Percentiles rank a stretch among this genome's conserved stretches.
phyloP scores from a whole-genome alignment of 2,888 invertebrate species.

The Neoitamus cyanurus region DNA sequence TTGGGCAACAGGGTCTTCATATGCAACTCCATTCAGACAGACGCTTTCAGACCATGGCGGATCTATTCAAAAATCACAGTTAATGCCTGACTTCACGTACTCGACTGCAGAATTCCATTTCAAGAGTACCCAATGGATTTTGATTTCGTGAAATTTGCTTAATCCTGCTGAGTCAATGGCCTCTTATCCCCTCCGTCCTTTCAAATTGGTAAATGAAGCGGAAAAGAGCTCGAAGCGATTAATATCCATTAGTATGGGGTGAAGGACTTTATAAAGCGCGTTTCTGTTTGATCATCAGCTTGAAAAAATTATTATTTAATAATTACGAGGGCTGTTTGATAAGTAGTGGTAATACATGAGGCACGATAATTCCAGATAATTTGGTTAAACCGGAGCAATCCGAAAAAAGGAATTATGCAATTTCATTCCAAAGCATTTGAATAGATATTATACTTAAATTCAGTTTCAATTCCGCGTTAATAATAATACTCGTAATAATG shows the following conservation, averaged over 20 bases:
- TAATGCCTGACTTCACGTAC: neutral
- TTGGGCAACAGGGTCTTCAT: neutral
- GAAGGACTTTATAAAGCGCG: too few species aligned
- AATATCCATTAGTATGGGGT: neutral
- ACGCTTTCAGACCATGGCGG: neutral
- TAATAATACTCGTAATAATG: too few species aligned
- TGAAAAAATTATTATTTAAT: too few species aligned
- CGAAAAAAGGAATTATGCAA: too few species aligned
- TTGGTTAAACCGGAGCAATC: too few species aligned
- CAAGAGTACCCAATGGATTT: neutral
- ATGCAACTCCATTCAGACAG: neutral
- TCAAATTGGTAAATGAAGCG: neutral
- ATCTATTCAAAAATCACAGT: neutral
- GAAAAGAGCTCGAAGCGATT: neutral
- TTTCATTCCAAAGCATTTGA: too few species aligned
- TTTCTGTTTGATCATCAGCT: too few species aligned
- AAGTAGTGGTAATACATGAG: too few species aligned
- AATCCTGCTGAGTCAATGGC: neutral
- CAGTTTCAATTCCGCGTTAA: too few species aligned
- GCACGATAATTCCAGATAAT: too few species aligned
- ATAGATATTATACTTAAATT: too few species aligned
- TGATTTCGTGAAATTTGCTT: neutral
- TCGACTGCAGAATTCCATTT: neutral
- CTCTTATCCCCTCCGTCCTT: neutral
- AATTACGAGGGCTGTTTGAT: too few species aligned